Percentiles rank a stretch among this genome's conserved stretches.
phyloP scores from a whole-genome alignment of 2,797 vertebrate genomes.

The Sebastes steindachneri region DNA sequence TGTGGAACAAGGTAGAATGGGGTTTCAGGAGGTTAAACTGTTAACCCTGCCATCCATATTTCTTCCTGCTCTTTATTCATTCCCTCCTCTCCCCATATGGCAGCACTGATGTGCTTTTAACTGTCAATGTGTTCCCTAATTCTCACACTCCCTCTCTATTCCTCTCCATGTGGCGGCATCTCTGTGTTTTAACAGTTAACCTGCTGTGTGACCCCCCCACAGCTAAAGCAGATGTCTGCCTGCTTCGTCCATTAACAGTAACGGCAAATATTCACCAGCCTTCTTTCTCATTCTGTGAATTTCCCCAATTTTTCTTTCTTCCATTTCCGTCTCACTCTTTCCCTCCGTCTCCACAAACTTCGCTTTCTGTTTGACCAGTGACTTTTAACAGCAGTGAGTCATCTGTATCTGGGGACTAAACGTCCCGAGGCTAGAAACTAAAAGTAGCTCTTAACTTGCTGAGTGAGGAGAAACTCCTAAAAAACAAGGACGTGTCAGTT shows the following conservation, averaged over 20 bases:
- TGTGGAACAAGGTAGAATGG: background rate
- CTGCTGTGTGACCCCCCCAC: slow-evolving; percentile 7
- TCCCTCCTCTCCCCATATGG: slow-evolving; percentile 3
- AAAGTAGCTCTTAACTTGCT: background rate
- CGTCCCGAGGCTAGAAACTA: background rate
- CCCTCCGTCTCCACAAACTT: background rate
- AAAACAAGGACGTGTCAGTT: background rate
- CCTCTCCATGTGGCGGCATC: slow-evolving; percentile 13
- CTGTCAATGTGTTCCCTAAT: background rate
- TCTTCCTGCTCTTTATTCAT: background rate
- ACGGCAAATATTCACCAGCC: slow-evolving; percentile 3
- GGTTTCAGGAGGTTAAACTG: background rate
- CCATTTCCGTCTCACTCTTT: slow-evolving; percentile 41
- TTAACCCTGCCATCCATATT: background rate
- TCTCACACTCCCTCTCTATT: slow-evolving; percentile 24
- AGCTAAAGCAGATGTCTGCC: slow-evolving; percentile 47
- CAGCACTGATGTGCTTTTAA: slow-evolving; percentile 2
- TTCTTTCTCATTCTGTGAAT: background rate
- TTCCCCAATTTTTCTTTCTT: slow-evolving; percentile 5
- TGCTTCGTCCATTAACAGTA: slow-evolving; percentile 51
- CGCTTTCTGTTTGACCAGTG: slow-evolving; percentile 20
- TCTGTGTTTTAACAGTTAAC: slow-evolving; percentile 40
- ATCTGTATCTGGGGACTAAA: background rate
- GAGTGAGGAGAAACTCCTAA: background rate
- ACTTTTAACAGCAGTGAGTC: slow-evolving; percentile 27